Evolutionary conservation across 2,797 vertebrate genomes (phyloP), one percentile per base, ranked within the genome.

Genomic region (Phrynocephalus forsythii): DNA sequence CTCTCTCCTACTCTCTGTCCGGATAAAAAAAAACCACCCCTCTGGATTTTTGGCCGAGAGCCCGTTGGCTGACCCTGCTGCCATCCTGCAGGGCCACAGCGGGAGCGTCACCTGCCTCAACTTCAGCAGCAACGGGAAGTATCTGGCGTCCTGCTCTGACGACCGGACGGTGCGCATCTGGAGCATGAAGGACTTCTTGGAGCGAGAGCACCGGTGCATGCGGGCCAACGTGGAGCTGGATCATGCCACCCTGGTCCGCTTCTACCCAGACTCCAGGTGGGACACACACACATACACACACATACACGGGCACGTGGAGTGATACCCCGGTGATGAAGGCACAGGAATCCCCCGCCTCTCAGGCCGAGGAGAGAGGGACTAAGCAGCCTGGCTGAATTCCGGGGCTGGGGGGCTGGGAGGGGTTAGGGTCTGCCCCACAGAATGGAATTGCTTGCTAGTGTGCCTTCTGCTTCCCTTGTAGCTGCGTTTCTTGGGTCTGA

Each of bases 61-160:
- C 52, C 9, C 24, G 11, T 1, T n/a, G 3, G 0, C 0, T 73
- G 44, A 85, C 56, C 1, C 0, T 5, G 0, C 38, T 81, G 48
- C 44, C 82, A 71, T 86, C 50, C 71, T 79, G 9, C 87, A 99
- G 99, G 97, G 97, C 89, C 99, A 99, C 95, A 97, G 96, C 30
- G 98, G 97, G 6, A 97, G 97, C 0, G 95, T 99, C 81, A 98
- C 97, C 0, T 98, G 98, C 92, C 93, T 99, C 79, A 98, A 99
- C 94, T 99, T 99, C 93, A 99, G 99, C 96, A 98, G 98, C 93
- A 99, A 98, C 0, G 98, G 98, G 76, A 99, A 99, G 92, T 99
- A 99, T 90, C 94, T 99, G 95, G 98, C 98, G 0, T 98, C 98
- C 0, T 99, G 98, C 3, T 96, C 98, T 0, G 98, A 99, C 0